Evolutionary conservation across 2,888 invertebrate genomes (phyloP).

Genomic region (Bugula neritina): DNA sequence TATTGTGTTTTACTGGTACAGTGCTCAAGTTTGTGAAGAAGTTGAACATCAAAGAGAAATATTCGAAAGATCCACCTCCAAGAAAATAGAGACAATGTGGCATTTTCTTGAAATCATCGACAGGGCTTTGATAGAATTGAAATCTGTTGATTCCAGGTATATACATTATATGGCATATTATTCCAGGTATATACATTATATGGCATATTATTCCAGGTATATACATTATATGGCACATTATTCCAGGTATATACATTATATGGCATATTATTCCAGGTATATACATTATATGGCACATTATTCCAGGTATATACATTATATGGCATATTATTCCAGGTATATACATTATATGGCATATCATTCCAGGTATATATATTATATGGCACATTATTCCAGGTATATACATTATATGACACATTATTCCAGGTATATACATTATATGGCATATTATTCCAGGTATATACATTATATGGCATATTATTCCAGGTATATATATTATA

Average conservation of each 20-base stretch:
- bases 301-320: neutral
- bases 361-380: neutral
- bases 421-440: neutral
- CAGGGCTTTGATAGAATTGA: constrained; percentile 20
- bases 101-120: constrained; percentile 21
- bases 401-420: neutral
- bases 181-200: neutral
- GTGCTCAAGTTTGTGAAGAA: neutral
- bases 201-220: neutral
- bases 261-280: neutral
- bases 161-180: neutral
- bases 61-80: neutral
- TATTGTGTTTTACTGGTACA: neutral
- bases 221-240: neutral
- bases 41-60: constrained; percentile 1
- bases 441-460: neutral
- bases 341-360: neutral
- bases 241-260: neutral
- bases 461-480: neutral
- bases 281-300: neutral
- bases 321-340: neutral
- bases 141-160: neutral
- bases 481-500: neutral
- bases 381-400: neutral
- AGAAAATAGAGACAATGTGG: neutral